Percentiles rank a stretch among this genome's conserved stretches.
phyloP scores from a whole-genome alignment of 2,113 vertebrate species.

The Brienomyrus brachyistius region DNA sequence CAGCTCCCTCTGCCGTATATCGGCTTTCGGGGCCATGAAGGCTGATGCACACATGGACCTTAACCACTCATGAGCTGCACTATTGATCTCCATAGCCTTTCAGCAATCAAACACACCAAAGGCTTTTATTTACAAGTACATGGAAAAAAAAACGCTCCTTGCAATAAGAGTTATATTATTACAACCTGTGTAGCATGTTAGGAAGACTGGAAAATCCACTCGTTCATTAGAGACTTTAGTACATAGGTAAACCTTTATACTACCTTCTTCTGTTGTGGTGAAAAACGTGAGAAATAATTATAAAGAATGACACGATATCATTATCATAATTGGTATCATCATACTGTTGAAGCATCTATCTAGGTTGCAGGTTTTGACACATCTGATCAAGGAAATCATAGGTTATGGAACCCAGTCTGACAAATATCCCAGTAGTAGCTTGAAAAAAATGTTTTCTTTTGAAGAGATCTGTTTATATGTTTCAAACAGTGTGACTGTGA shows the following conservation, averaged over 20 bases:
- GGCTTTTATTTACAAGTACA: slow-evolving; percentile 4
- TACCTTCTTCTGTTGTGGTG: not conserved
- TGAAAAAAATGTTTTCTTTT: not conserved
- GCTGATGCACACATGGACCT: slow-evolving; percentile 9
- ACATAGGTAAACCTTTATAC: not conserved
- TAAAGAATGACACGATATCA: not conserved
- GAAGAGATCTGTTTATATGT: not conserved
- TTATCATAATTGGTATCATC: not conserved
- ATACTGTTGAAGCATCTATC: not conserved
- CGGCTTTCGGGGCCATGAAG: not conserved
- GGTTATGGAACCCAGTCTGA: not conserved
- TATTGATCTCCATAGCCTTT: slow-evolving; percentile 16
- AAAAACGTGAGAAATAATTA: not conserved
- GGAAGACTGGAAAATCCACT: not conserved
- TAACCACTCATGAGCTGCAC: slow-evolving; percentile 1
- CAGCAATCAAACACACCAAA: slow-evolving; percentile 4
- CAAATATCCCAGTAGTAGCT: not conserved
- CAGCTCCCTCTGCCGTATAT: not conserved
- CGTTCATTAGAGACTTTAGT: not conserved
- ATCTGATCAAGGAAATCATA: not conserved
- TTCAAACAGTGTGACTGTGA: not conserved
- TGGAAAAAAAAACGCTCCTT: not conserved
- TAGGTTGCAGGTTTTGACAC: not conserved
- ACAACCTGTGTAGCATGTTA: not conserved
- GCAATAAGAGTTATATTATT: not conserved